Evolutionary conservation across 2,888 invertebrate genomes (phyloP), one percentile per base, ranked within the genome.

Genomic region (Seira musarum): DNA sequence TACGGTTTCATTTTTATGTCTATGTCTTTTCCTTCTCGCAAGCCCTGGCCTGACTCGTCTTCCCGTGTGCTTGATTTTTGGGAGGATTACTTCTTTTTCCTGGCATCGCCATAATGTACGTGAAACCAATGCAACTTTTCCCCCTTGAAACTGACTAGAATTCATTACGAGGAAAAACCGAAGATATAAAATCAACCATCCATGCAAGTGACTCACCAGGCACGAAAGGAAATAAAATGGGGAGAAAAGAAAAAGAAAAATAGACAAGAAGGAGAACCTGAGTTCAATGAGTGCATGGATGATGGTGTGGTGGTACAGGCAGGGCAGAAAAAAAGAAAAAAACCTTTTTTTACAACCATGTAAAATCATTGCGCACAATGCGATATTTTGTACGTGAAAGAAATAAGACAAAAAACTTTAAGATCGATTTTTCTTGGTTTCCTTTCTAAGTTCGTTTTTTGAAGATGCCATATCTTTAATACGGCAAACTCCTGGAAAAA

Each of bases 301-400:
- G 83, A n/a, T n/a, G n/a, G n/a, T n/a, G n/a, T n/a, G n/a, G n/a
- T n/a, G n/a, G 83, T 82, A 25, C 63, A 81, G 72, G 78, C 77
- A 73, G 80, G 71, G 63, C 80, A 82, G 80, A 72, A 83, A 66
- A 84, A 79, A 83, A 80, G 81, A 71, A 71, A 82, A 84, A 81
- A 72, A 90, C 87, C 92, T 89, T 89, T 90, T 91, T 91, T 92
- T 90, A 91, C 91, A 90, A 91, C 91, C 85, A 90, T 91, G 89
- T 89, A 90, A 88, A 87, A 90, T 89, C 89, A 91, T 92, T 19
- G 60, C 8, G 60, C 89, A 91, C 92, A 91, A 92, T 89, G 91
- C 88, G 91, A 91, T 88, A 90, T 89, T 87, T 91, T 89, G 92
- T 92, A 89, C 82, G 57, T 25, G 65, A 60, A 60, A 60, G 60